Evolutionary conservation across 2,888 invertebrate genomes (phyloP).

Genomic region (Melinaea menophilus): DNA sequence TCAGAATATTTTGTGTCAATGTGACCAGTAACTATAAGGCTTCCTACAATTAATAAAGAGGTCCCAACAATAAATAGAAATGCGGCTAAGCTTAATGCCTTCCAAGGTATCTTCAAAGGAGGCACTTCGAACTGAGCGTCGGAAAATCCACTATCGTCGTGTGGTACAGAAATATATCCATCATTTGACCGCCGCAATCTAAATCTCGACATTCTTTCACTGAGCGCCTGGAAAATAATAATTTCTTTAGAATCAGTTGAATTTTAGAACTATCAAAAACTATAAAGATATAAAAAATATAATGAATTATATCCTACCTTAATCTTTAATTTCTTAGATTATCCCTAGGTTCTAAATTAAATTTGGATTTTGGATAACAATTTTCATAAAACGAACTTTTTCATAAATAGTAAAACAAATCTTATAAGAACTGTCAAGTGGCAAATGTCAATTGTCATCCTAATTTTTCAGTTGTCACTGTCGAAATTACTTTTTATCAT

Average conservation of each 20-base stretch:
- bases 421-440: no score
- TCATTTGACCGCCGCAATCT: constrained; percentile 78
- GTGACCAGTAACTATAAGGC: constrained; percentile 87
- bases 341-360: no score
- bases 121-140: constrained; percentile 84
- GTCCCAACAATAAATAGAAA: constrained; percentile 88
- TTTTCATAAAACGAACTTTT: no score
- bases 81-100: constrained; percentile 86
- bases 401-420: no score
- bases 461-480: no score
- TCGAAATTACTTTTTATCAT: no score
- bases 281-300: not conserved
- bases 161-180: constrained; percentile 78
- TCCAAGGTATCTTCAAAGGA: constrained; percentile 88
- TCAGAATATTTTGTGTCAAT: constrained; percentile 91
- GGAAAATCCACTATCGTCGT: constrained; percentile 81
- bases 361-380: no score
- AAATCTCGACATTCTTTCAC: constrained; percentile 77
- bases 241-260: constrained; percentile 3
- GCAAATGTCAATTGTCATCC: no score
- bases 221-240: constrained; percentile 6
- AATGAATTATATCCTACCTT: no score
- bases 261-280: no score
- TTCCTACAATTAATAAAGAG: constrained; percentile 84
- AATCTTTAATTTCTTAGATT: no score